A percentile compares a stretch with the other conserved stretches of the same genome.
Conservation (phyloP, 2,797 vertebrate genomes). For the Sebastolobus alascanus region DNA sequence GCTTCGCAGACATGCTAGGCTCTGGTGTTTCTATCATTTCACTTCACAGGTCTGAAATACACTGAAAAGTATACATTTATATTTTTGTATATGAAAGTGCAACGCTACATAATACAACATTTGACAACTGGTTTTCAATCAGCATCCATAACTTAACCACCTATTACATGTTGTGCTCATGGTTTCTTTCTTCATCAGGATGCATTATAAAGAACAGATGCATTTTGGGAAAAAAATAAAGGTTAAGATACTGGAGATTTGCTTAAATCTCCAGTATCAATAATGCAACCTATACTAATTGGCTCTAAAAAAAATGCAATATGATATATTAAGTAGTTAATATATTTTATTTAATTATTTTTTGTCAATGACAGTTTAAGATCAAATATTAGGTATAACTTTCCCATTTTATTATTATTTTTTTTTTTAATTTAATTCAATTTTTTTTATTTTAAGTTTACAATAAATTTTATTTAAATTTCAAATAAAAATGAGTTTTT, state of each 20-base stretch:
- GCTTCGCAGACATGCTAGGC: conserved; percentile 39
- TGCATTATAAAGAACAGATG: not conserved
- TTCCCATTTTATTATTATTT: not conserved
- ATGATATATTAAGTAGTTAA: not conserved
- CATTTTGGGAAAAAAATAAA: not conserved
- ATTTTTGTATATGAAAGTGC: conserved; percentile 2
- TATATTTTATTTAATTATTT: not conserved
- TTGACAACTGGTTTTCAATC: not conserved
- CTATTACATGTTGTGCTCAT: not conserved
- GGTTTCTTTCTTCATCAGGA: accelerated
- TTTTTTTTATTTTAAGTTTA: not conserved
- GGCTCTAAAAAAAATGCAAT: not conserved
- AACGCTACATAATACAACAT: not conserved
- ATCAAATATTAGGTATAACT: not conserved
- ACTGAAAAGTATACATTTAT: conserved; percentile 16
- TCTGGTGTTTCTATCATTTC: conserved; percentile 53
- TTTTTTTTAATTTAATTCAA: not conserved
- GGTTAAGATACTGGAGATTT: too few relatives aligned
- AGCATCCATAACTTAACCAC: not conserved
- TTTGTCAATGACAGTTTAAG: not conserved
- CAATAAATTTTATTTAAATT: not conserved
- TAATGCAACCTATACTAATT: not conserved
- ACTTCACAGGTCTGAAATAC: conserved; percentile 33
- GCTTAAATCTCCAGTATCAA: not conserved
- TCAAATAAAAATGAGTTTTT: not conserved